Evolutionary conservation across 2,113 vertebrate species (phyloP).

Genomic region (Xiphophorus couchianus): DNA sequence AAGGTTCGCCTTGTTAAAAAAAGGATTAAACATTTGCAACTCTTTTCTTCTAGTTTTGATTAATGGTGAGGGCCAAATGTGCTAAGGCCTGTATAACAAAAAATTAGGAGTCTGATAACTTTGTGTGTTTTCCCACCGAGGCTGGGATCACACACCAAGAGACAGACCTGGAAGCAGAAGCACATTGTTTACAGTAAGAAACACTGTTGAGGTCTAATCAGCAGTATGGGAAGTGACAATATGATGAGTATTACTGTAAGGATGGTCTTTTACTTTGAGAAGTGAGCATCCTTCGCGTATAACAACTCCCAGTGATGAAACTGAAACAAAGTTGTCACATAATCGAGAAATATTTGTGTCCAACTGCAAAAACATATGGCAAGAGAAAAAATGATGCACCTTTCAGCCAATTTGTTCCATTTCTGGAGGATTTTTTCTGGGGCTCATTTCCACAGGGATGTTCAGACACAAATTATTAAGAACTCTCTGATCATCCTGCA

Average conservation of each 20-base stretch:
- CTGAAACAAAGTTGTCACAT: neutral
- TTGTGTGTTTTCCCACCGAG: conserved; percentile 96
- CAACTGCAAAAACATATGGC: neutral
- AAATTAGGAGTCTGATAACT: conserved; percentile 94
- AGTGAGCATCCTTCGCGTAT: neutral
- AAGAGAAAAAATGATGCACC: conserved; percentile 71
- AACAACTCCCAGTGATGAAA: neutral
- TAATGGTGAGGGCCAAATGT: neutral
- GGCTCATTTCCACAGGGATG: conserved; percentile 86
- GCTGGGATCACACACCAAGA: conserved; percentile 91
- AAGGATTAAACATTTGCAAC: too few species aligned
- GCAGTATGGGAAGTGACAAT: neutral
- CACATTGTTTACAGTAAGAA: neutral
- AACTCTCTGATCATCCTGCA: conserved; percentile 93
- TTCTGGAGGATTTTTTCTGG: conserved; percentile 89
- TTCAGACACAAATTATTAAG: conserved; percentile 91
- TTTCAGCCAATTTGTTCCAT: conserved; percentile 98
- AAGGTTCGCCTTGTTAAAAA: neutral
- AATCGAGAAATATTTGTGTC: neutral
- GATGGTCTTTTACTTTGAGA: neutral
- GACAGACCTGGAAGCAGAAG: conserved; percentile 81
- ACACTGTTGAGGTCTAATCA: neutral
- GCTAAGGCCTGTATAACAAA: conserved; percentile 97
- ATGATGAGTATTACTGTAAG: neutral
- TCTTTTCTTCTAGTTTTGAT: too few species aligned